Percentiles rank a stretch among this genome's conserved stretches.
Evolutionary conservation across 2,888 invertebrate genomes (phyloP).

Genomic region (Trachelus iudaicus): DNA sequence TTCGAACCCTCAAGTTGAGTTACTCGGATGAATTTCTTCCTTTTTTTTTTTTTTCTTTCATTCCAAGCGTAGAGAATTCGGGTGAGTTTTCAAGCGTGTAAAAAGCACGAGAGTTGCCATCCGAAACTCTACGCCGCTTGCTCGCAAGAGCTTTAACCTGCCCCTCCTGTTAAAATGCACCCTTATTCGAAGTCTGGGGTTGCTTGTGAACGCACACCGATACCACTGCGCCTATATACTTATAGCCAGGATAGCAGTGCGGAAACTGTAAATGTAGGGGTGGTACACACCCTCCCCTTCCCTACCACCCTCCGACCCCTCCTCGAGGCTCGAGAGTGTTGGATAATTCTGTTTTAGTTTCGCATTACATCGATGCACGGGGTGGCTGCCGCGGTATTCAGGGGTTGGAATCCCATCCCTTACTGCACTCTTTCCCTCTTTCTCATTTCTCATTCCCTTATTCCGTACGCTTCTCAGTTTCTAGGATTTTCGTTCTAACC

Average conservation of each 20-base stretch:
- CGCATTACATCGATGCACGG: conserved; percentile 58
- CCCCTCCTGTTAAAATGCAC: conserved; percentile 46
- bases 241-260: too few species aligned
- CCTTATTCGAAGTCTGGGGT: conserved; percentile 23
- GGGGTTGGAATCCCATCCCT: too few species aligned
- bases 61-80: too few species aligned
- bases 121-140: background rate
- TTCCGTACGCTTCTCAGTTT: background rate
- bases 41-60: too few species aligned
- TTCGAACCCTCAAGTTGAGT: too few species aligned
- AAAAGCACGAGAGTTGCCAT: background rate
- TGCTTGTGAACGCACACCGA: background rate
- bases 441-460: conserved; percentile 4
- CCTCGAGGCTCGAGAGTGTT: conserved; percentile 35
- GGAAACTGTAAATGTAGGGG: too few species aligned
- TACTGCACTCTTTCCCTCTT: too few species aligned
- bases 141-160: conserved; percentile 5
- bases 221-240: background rate
- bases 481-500: too few species aligned
- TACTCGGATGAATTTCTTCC: too few species aligned
- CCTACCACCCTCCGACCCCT: background rate
- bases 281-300: too few species aligned
- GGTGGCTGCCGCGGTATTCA: conserved; percentile 4
- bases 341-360: conserved; percentile 63
- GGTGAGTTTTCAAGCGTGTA: background rate